These are phyloP conservation scores for Cryptophagus acutangulus DNA, from an alignment of 2,888 invertebrate species.

Conservation along the genomic window DNA sequence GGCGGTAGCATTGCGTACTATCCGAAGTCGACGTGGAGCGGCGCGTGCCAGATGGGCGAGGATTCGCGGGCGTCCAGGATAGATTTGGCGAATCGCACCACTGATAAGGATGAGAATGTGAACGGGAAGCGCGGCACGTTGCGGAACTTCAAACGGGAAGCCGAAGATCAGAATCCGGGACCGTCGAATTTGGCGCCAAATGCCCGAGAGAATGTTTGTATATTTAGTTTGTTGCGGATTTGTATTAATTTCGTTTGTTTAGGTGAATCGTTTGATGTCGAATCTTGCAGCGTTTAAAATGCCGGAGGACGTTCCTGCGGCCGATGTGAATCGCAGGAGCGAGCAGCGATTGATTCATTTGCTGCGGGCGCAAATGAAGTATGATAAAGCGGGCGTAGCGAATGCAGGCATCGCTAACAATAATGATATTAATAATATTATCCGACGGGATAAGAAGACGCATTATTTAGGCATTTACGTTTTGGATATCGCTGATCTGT, in stretches of 20 bases:
- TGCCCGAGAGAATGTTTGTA: too few species aligned
- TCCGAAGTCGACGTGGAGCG: constrained; percentile 34
- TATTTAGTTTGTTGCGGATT: too few species aligned
- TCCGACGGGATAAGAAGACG: constrained; percentile 33
- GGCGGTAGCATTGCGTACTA: constrained; percentile 56
- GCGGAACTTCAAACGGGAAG: constrained; percentile 37
- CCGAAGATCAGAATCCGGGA: constrained; percentile 22
- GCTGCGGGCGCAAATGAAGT: too few species aligned
- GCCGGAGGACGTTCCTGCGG: too few species aligned
- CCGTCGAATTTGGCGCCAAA: neutral
- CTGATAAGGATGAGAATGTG: constrained; percentile 67
- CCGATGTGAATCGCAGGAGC: neutral
- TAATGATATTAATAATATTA: too few species aligned
- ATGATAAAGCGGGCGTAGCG: too few species aligned
- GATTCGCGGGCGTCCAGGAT: constrained; percentile 34
- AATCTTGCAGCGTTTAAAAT: constrained; percentile 57
- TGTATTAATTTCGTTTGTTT: too few species aligned
- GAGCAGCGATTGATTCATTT: too few species aligned
- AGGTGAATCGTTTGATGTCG: too few species aligned
- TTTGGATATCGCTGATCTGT: constrained; percentile 71
- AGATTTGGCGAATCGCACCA: constrained; percentile 37
- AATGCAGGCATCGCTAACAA: too few species aligned
- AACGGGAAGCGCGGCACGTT: constrained; percentile 65
- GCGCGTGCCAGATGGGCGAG: constrained; percentile 20
- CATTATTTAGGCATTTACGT: constrained; percentile 71